Evolutionary conservation across 2,113 vertebrate genomes (phyloP), one percentile per base, ranked within the genome.

Genomic region (Silurus asotus): DNA sequence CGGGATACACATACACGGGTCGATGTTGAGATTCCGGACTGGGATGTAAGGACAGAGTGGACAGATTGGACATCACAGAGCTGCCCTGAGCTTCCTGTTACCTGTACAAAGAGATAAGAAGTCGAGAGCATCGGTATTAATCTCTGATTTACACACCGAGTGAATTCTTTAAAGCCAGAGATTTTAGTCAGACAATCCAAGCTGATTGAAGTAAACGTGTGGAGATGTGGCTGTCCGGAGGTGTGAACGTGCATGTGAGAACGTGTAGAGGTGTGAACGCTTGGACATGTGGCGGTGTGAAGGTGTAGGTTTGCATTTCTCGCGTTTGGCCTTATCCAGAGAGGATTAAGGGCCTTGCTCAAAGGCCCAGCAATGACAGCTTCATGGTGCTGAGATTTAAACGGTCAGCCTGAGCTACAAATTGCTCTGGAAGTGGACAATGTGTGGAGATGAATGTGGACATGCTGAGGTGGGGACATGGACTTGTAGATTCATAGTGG

Each of bases 1-100:
- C 15, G 1, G 67, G 56, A 53, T 13, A 69, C 58, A 37, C 62
- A 45, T 6, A 28, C 23, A 28, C 15, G n/a, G 86, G 81, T 87
- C 81, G 72, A 87, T 87, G 72, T 23, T 59, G 64, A 51, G 70
- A 61, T 65, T 87, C 70, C 28, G 51, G 25, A 64, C 76, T 10
- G 59, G 72, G 23, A 62, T 64, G 56, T 51, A 58, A 23, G 70
- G 55, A 51, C 37, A 11, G 58, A 61, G 28, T 62, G 6, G 20
- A 20, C 70, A 84, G 58, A 81, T 76, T 76, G 49, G 74, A 53
- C 74, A 76, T 25, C 49, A 9, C 37, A 51, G 49, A 51, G 72
- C 13, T 9, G 48, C n/a, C 5, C 72, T 53, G 72, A 55, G 51
- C 51, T 55, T 77, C 11, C 23, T 77, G 23, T 77, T 77, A 77